phyloP scores from a whole-genome alignment of 2,113 vertebrate genomes.

The Hemiscyllium ocellatum region DNA sequence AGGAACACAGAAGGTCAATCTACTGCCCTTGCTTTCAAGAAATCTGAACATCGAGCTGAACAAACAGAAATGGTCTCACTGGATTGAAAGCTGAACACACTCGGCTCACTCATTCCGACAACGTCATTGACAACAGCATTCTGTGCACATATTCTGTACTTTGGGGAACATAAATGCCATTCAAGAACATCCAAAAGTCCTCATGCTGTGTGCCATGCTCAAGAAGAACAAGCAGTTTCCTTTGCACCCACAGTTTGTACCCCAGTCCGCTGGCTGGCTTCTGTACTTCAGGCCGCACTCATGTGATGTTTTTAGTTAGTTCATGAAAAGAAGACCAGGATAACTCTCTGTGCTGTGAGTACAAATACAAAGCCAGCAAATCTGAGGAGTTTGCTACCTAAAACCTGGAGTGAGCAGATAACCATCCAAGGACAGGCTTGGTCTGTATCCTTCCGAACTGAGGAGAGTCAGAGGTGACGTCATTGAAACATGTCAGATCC shows the following conservation, averaged over 20 bases:
- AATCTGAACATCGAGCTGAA: background rate
- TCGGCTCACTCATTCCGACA: background rate
- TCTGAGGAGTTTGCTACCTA: background rate
- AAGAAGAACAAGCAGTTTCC: background rate
- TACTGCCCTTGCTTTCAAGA: background rate
- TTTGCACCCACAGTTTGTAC: background rate
- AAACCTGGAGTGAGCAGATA: no score
- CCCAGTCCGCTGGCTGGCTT: background rate
- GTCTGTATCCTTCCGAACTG: no score
- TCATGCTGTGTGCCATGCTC: background rate
- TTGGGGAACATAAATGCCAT: background rate
- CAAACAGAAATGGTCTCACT: background rate
- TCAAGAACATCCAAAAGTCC: background rate
- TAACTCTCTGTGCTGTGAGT: background rate
- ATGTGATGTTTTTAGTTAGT: background rate
- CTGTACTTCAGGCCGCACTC: background rate
- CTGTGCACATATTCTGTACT: background rate
- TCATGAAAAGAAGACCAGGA: background rate
- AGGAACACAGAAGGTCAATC: background rate
- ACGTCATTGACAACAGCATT: background rate
- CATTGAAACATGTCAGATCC: no score
- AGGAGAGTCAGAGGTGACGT: no score
- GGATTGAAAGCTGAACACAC: background rate
- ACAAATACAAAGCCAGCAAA: background rate
- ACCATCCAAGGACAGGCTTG: no score